Base-by-base conservation (phyloP, 2,113 vertebrate genomes). In the Mohoua ochrocephala region DNA sequence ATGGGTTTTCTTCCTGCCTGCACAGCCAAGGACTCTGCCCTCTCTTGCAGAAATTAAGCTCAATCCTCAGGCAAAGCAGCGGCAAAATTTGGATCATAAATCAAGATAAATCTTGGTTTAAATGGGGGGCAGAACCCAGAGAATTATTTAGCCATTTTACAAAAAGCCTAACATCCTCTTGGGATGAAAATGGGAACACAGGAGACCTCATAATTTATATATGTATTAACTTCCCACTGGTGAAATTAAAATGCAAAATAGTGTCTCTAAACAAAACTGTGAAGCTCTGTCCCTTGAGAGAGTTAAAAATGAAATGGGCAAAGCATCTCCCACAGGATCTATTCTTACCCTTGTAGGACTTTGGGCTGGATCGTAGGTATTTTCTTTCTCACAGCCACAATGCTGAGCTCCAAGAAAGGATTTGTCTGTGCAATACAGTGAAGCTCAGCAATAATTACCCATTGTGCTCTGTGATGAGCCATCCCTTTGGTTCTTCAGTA, bases 381-480 rank as follows among this genome's bases (percentile, higher is more conserved):
- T 92, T 95, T 81, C 87, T 90, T 11, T 95, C 85, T 76, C 77
- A 61, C 47, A 77, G 79, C 63, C 56, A 96, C 94, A 87, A 87
- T 79, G 95, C 93, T 39, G 67, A 92, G 76, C 87, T 94, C 96
- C 93, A 81, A 95, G 94, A 91, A 96, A 91, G 92, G 78, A 56
- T 84, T 64, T 93, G 85, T 87, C 95, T 93, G 86, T 82, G 93
- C 49, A n/a, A 63, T 53, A 74, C 92, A 95, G 88, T 28, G 73
- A 50, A 89, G 86, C 95, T 81, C 93, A 92, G 94, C 96, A 95
- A 94, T 94, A 96, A 94, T 92, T 94, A 91, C 91, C 87, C 95
- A 91, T 97, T 97, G 92, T 96, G 68, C 88, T 84, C 57, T 70
- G 93, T 95, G 93, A 94, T 95, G 95, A 97, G 96, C 95, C 93